A percentile compares a stretch with the other conserved stretches of the same genome.
These are phyloP conservation scores for Perithous albicinctus DNA, from an alignment of 2,888 invertebrate species.

Conservation along the genomic window DNA sequence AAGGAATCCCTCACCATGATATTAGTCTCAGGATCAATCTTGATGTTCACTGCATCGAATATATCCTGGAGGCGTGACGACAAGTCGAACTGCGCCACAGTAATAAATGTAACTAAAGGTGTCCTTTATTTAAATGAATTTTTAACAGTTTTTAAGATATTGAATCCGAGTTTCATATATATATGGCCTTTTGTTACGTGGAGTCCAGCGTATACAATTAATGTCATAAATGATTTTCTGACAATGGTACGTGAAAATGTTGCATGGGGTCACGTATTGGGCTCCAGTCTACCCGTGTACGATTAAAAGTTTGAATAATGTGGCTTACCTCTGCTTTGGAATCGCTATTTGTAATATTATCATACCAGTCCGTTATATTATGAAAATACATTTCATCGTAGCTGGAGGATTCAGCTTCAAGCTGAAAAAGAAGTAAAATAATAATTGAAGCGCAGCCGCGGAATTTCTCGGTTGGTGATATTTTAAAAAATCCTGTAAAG, in stretches of 20 bases:
- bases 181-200: too few species aligned
- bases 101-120: too few species aligned
- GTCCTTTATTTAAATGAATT: too few species aligned
- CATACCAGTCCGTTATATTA: constrained; percentile 43
- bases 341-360: constrained; percentile 40
- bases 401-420: background rate
- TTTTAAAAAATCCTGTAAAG: background rate
- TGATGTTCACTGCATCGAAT: constrained; percentile 50
- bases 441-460: background rate
- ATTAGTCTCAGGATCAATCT: constrained; percentile 28
- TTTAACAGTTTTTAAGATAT: too few species aligned
- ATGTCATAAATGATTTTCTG: too few species aligned
- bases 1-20: background rate
- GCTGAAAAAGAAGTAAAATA: background rate
- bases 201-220: too few species aligned
- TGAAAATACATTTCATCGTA: background rate
- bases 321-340: constrained; percentile 35
- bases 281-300: background rate
- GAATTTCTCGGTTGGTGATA: too few species aligned
- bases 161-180: too few species aligned
- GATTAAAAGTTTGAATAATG: background rate
- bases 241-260: too few species aligned
- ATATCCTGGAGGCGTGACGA: constrained; percentile 17
- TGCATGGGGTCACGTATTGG: too few species aligned
- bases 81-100: constrained; percentile 41